phyloP scores from a whole-genome alignment of 1,140 invertebrate species.

The Olivierus martensii region DNA sequence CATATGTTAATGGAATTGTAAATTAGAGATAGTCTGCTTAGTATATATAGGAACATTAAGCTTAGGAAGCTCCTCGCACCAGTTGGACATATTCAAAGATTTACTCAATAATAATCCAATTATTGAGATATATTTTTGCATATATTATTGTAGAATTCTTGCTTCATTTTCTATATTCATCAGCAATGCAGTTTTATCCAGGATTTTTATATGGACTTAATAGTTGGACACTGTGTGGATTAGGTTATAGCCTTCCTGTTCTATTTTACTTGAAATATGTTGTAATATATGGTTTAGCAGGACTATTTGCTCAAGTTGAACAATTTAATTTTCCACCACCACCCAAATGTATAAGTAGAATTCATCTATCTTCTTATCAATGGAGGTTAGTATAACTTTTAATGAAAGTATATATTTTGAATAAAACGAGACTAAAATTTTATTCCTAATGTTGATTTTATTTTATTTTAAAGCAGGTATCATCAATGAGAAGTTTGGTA shows the following conservation, averaged over 20 bases:
- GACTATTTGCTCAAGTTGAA: constrained; percentile 10
- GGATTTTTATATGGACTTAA: constrained; percentile 5
- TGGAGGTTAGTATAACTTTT: constrained; percentile 11
- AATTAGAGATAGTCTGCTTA: no score
- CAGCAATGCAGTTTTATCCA: constrained; percentile 16
- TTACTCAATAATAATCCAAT: no score
- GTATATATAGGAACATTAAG: no score
- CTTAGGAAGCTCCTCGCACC: no score
- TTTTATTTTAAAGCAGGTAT: no score
- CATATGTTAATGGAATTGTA: no score
- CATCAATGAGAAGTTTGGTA: no score
- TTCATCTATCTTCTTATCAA: constrained; percentile 14
- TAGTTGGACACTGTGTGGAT: constrained; percentile 17
- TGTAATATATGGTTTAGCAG: constrained; percentile 17
- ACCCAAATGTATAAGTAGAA: constrained; percentile 17
- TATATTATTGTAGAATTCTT: constrained; percentile 13
- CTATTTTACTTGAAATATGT: constrained; percentile 21
- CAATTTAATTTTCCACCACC: constrained; percentile 15
- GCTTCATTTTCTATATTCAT: constrained; percentile 17
- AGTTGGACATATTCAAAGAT: no score
- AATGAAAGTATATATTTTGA: neutral
- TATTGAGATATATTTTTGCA: no score
- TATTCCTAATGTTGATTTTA: no score
- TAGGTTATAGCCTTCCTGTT: constrained; percentile 18
- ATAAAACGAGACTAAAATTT: no score